phyloP scores from a whole-genome alignment of 2,113 vertebrate genomes.

The Scomber colias region DNA sequence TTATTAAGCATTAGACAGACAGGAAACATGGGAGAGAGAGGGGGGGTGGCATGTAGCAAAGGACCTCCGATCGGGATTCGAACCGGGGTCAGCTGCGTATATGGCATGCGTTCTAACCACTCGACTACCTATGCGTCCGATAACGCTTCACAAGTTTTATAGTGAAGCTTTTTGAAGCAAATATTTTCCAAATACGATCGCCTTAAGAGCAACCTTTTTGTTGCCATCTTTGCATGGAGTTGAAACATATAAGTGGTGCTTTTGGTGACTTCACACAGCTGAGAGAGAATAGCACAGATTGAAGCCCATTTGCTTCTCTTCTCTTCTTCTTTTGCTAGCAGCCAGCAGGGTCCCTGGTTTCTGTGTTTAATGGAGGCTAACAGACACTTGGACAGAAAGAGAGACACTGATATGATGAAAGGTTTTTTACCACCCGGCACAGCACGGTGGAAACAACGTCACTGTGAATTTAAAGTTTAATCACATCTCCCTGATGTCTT shows the following conservation, averaged over 20 bases:
- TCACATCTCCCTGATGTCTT: slow-evolving; percentile 46
- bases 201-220: not conserved
- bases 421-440: slow-evolving; percentile 17
- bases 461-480: slow-evolving; percentile 56
- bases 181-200: not conserved
- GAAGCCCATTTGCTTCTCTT: slow-evolving; percentile 14
- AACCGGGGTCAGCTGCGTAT: too few species aligned
- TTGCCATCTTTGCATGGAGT: slow-evolving; percentile 21
- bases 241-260: slow-evolving; percentile 18
- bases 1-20: too few species aligned
- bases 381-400: slow-evolving; percentile 47
- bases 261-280: slow-evolving; percentile 22
- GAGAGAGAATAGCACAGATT: not conserved
- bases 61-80: too few species aligned
- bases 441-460: slow-evolving; percentile 12
- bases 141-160: not conserved
- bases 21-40: too few species aligned
- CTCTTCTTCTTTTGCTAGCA: not conserved
- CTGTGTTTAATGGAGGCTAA: slow-evolving; percentile 56
- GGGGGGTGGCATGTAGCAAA: too few species aligned
- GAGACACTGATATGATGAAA: slow-evolving; percentile 53
- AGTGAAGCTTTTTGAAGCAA: slow-evolving; percentile 4
- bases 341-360: slow-evolving; percentile 32
- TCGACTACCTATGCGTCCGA: too few species aligned
- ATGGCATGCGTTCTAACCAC: too few species aligned